Evolutionary conservation across 2,113 vertebrate species (phyloP).

Genomic region (Lutjanus erythropterus): DNA sequence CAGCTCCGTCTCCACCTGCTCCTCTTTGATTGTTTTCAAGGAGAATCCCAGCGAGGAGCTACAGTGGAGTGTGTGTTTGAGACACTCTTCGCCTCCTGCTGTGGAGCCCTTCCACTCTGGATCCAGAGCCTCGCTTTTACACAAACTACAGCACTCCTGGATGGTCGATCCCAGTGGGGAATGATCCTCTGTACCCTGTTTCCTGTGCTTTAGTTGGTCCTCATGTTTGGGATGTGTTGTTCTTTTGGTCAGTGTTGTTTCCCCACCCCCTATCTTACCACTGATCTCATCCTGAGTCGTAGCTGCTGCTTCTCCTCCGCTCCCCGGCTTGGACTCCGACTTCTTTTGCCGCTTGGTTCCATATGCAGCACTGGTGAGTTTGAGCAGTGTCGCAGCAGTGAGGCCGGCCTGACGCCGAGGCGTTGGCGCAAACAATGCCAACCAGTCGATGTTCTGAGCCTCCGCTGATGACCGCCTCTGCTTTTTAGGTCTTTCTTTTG

Average conservation of each 20-base stretch:
- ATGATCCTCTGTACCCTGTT: slow-evolving; percentile 64
- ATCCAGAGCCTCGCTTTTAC: slow-evolving; percentile 85
- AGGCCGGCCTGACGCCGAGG: slow-evolving; percentile 96
- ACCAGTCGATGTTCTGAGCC: slow-evolving; percentile 72
- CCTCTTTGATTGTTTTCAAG: slow-evolving; percentile 84
- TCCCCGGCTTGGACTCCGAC: slow-evolving; percentile 76
- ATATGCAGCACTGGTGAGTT: slow-evolving; percentile 89
- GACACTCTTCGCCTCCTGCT: slow-evolving; percentile 71
- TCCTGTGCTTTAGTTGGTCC: slow-evolving; percentile 74
- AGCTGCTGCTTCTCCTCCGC: slow-evolving; percentile 66
- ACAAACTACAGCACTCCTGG: slow-evolving; percentile 86
- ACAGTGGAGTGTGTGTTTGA: slow-evolving; percentile 71
- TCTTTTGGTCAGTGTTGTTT: slow-evolving; percentile 71
- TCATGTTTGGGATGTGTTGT: slow-evolving; percentile 63
- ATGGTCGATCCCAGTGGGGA: slow-evolving; percentile 52
- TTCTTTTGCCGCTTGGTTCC: slow-evolving; percentile 83
- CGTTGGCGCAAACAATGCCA: slow-evolving; percentile 85
- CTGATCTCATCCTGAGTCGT: slow-evolving; percentile 82
- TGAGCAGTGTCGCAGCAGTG: slow-evolving; percentile 94
- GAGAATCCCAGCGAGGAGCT: slow-evolving; percentile 79
- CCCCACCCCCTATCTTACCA: slow-evolving; percentile 62
- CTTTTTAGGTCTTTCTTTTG: slow-evolving; percentile 68
- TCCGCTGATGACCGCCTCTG: slow-evolving; percentile 69
- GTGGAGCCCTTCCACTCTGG: slow-evolving; percentile 73
- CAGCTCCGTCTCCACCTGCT: slow-evolving; percentile 82